Evolutionary conservation across 1,140 invertebrate genomes (phyloP).

Genomic region (Liolophura sinensis): DNA sequence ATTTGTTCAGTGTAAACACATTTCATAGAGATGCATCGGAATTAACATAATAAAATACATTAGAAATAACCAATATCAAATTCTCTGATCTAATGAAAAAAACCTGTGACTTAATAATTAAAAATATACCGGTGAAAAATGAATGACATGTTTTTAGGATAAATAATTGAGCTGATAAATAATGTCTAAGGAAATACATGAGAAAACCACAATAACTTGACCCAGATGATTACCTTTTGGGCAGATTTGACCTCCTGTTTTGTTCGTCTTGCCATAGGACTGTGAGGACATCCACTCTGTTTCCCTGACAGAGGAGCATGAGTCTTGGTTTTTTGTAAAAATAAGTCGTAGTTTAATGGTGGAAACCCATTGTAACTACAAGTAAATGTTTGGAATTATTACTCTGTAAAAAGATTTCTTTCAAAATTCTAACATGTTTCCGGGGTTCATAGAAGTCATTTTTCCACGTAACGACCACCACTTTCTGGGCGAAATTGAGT

Average conservation of each 20-base stretch:
- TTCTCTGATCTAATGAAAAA: background rate
- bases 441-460: no score
- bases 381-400: background rate
- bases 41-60: background rate
- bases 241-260: slow-evolving; percentile 93
- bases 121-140: background rate
- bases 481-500: no score
- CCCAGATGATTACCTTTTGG: slow-evolving; percentile 70
- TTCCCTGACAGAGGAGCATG: slow-evolving; percentile 47
- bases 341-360: slow-evolving; percentile 64
- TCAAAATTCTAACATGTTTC: no score
- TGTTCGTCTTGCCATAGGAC: slow-evolving; percentile 87
- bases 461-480: no score
- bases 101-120: background rate
- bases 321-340: slow-evolving; percentile 57
- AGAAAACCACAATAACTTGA: background rate
- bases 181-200: no score
- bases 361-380: slow-evolving; percentile 58
- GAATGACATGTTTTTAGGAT: no score
- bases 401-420: no score
- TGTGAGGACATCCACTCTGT: slow-evolving; percentile 70
- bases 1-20: no score
- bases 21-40: background rate
- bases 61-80: background rate
- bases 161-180: background rate